Evolutionary conservation across 1,140 invertebrate genomes (phyloP), one percentile per base, ranked within the genome.

Genomic region (Batillaria attramentaria): DNA sequence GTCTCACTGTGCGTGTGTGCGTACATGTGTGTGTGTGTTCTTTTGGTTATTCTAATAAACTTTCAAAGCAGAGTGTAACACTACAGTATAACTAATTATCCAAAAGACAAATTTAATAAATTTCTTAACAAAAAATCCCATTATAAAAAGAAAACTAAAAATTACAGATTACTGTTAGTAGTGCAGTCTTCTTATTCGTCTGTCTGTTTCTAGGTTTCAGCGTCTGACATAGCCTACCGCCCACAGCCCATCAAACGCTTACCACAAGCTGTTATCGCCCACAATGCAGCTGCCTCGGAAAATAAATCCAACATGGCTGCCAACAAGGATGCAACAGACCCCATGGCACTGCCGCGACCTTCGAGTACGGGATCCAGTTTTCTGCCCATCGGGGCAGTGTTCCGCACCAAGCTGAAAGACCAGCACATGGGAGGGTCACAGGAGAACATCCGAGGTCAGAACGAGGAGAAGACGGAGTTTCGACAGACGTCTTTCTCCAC

Each of bases 221-320:
- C 74, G 20, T 81, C 88, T 31, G 91, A 91, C 37, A 92, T 96
- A 41, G 96, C 96, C 33, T 94, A 95, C 82, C 93, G 96, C 80
- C 96, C 96, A 37, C 77, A 96, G 91, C 95, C 96, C 28, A 97
- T 97, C 73, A 87, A 86, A 69, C 81, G 82, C 5, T 41, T 84
- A 54, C 86, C 86, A 18, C 73, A 75, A 35, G 46, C 70, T 1
- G n/a, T 28, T 8, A 3, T 31, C 42, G 33, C 42, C 46, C 33
- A 41, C 8, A 50, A 75, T 54, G 18, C 83, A 84, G 33, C 83
- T 81, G 75, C 80, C 79, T 10, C 39, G 72, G 18, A 77, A 78
- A 81, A 66, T 42, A 10, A 33, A 24, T 18, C 73, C 33, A 31
- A 33, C 42, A 54, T 3, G 33, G 4, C 24, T 4, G 10, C 70